Base-by-base conservation (phyloP, 2,797 vertebrate species). In the Parauchenoglanis ngamensis region DNA sequence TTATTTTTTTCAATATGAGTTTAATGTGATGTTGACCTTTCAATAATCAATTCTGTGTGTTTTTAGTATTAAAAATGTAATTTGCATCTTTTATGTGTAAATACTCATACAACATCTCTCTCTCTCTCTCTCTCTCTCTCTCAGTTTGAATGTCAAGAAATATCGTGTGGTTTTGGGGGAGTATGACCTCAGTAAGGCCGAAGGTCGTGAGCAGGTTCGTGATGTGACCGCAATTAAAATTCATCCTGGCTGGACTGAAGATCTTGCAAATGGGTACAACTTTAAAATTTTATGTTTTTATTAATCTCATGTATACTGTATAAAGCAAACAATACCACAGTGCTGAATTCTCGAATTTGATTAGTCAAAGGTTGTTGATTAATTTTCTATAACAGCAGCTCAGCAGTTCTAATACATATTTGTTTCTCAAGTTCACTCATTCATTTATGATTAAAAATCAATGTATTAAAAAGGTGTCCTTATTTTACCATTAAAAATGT, bases 141-240 rank as follows among this genome's bases (percentile, higher is more conserved):
- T 76, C 91, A 95, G 94, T 88, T 40, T 25, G 78, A 78, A 94
- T 10, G 25, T 87, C 8, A 67, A n/a, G 44, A 6, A 5, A 28
- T 95, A 92, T 87, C 92, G 91, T 17, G 93, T 92, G 57, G 94
- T 89, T 44, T 31, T 89, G 10, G 94, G 94, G 7, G 94, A 95
- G 1, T 90, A 95, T 46, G 85, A 94, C 91, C 89, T 87, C 61
- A 84, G 82, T 68, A 84, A 84, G 72, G 4, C 21, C 13, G 86
- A 87, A 78, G 81, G 81, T 25, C 65, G 94, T 82, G 94, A 95
- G 91, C 93, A 93, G 92, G 89, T 90, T 76, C 46, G 44, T 21
- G 4, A 0, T 1, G 93, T 95, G 86, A 90, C 91, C 0, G 79
- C 0, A 0, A 93, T 95, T 25, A 2, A 23, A 2, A 57, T 95